Evolutionary conservation across 2,113 vertebrate species (phyloP).

Genomic region (Microtus oregoni): DNA sequence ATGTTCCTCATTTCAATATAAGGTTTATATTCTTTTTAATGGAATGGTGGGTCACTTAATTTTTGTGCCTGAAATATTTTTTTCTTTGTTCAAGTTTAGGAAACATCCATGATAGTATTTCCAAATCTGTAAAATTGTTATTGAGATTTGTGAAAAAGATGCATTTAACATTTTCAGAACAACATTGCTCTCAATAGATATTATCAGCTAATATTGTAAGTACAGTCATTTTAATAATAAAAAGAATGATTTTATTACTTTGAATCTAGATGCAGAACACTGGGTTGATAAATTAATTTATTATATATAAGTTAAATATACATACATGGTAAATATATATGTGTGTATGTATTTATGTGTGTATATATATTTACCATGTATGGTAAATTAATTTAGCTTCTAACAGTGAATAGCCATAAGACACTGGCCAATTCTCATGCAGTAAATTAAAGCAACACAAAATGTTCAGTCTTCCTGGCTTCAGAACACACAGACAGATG

Average conservation of each 20-base stretch:
- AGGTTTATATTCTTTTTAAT: neutral
- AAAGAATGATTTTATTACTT: neutral
- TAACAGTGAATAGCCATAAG: neutral
- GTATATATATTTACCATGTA: too few relatives aligned
- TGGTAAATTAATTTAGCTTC: neutral
- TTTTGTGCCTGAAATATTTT: neutral
- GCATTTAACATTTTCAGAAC: neutral
- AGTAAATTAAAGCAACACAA: constrained; percentile 37
- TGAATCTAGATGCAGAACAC: neutral
- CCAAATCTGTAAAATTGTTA: neutral
- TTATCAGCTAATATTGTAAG: neutral
- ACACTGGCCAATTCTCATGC: constrained; percentile 11
- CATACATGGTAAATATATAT: too few relatives aligned
- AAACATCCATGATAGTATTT: neutral
- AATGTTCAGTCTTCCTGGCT: constrained; percentile 28
- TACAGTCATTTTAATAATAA: neutral
- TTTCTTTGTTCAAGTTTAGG: neutral
- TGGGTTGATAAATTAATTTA: neutral
- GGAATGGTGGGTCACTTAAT: neutral
- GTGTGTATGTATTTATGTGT: too few relatives aligned
- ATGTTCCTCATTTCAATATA: neutral
- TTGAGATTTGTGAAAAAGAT: neutral
- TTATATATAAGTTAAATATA: neutral
- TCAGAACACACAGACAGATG: constrained; percentile 68
- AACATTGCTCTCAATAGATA: neutral